Conservation (phyloP, 1,140 invertebrate species). For the Micrasema longulum region DNA sequence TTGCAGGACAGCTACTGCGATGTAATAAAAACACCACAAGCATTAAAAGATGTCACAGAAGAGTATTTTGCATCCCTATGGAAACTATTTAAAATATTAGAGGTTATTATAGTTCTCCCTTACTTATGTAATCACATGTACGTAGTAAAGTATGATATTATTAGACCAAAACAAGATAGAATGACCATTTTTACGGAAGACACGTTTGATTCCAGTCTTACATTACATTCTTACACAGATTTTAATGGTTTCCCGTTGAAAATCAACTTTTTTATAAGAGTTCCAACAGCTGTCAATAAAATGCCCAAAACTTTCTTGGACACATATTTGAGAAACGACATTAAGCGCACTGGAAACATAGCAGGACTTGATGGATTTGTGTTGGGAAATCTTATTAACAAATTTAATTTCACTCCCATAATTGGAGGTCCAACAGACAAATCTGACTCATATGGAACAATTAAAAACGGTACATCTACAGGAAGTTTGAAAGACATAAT, state of each 20-base stretch:
- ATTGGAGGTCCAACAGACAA: constrained; percentile 53
- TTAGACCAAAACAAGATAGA: constrained; percentile 6
- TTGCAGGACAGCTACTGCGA: background rate
- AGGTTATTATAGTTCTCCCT: constrained; percentile 40
- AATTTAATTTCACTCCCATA: constrained; percentile 59
- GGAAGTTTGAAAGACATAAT: constrained; percentile 61
- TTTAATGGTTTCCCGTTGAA: constrained; percentile 43
- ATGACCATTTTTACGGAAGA: constrained; percentile 22
- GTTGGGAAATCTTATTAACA: constrained; percentile 56
- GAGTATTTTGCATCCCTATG: constrained; percentile 37
- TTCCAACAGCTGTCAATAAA: constrained; percentile 31
- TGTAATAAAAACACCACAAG: background rate
- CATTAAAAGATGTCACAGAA: constrained; percentile 24
- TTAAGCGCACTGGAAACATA: constrained; percentile 29
- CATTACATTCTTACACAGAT: constrained; percentile 45
- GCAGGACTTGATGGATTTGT: constrained; percentile 58
- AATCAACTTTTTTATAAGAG: constrained; percentile 38
- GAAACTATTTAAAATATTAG: constrained; percentile 33
- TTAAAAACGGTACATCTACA: constrained; percentile 57
- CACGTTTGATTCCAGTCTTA: background rate
- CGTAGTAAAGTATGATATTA: constrained; percentile 36
- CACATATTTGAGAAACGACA: constrained; percentile 36
- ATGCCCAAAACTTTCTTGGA: constrained; percentile 15
- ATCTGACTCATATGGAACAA: constrained; percentile 56
- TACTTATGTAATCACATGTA: constrained; percentile 27